Evolutionary conservation across 2,797 vertebrate species (phyloP), one percentile per base, ranked within the genome.

Genomic region (Gephyroberyx darwinii): DNA sequence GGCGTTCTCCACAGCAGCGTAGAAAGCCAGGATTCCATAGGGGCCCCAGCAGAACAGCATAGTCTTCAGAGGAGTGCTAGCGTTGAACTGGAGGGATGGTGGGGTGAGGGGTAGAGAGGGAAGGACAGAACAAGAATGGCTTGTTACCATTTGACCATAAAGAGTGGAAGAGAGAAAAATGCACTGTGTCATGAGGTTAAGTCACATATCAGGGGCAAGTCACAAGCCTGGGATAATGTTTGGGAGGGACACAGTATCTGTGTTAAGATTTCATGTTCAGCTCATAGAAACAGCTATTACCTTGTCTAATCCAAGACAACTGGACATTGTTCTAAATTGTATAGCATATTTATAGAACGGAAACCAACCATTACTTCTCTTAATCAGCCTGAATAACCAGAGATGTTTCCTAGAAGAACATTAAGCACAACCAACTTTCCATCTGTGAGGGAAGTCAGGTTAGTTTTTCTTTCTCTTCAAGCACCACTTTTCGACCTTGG

Each of bases 21-120:
- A 98, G 78, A 96, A 94, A 53, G 94, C 93, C 71, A 99, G 88
- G 67, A 98, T 50, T 9, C 95, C 95, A 1, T 98, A 98, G 55
- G 96, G 98, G 2, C 95, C 94, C 97, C 98, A 99, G 90, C 96
- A 96, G 51, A 98, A 69, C 56, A 97, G 84, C 89, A 99, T 79
- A 0, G 93, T 92, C 91, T 96, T 96, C 83, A 95, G 31, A 22
- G 97, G 97, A 70, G 95, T 93, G 68, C 89, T 87, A 53, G 96
- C 93, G 57, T 95, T 98, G 86, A 98, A 96, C 97, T 99, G 85
- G n/a, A 26, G 76, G 74, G 86, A 70, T 69, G 76, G 12, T 48
- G 69, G 37, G 41, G 16, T 13, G 22, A 53, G 20, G 31, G 14
- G 66, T 5, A 37, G 6, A 60, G n/a, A 52, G 66, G 61, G 2